Base-by-base conservation (phyloP, 2,888 invertebrate species). In the Eumerus sabulonum region DNA sequence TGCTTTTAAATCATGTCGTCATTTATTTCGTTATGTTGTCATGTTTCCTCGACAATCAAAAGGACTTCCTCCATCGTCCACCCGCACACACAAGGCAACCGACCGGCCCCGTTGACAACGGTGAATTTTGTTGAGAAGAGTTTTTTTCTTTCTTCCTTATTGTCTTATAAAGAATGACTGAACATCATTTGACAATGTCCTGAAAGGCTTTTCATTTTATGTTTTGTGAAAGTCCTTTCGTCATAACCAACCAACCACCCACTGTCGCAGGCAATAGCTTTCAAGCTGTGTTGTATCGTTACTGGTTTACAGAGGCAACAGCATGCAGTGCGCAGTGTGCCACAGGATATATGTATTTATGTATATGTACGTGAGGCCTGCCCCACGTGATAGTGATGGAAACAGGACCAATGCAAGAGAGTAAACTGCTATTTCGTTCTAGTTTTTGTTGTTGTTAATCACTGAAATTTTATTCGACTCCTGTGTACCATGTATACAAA, bases 121-220 rank as follows among this genome's bases (percentile, higher is more conserved):
- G 27, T 27, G 27, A 27, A 27, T 27, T 27, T 27, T 27, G 27
- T 27, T 27, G 27, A 27, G 27, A 27, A 27, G n/a, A n/a, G n/a
- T n/a, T n/a, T n/a, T n/a, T n/a, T n/a, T n/a, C 56, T 63, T 68
- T 68, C n/a, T n/a, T n/a, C n/a, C n/a, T 59, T 17, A 79, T 79
- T 79, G 79, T 79, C 56, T 74, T 70, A 45, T 54, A 54, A 51
- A 74, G 59, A 74, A 79, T 74, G 74, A 70, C 60, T 74, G 79
- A 79, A 71, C 79, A 79, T 74, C 74, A 73, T 74, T 59, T 64
- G 50, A 79, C 79, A 79, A 74, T 79, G 79, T 74, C 16, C 36
- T 79, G 79, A 79, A 79, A 79, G 70, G 74, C 74, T 79, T 79
- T 74, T 79, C 79, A 79, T 79, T 73, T 79, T 73, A 59, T 79